These are phyloP conservation scores for Lasioglossum lativentre DNA, from an alignment of 2,888 invertebrate genomes.

Conservation along the genomic window DNA sequence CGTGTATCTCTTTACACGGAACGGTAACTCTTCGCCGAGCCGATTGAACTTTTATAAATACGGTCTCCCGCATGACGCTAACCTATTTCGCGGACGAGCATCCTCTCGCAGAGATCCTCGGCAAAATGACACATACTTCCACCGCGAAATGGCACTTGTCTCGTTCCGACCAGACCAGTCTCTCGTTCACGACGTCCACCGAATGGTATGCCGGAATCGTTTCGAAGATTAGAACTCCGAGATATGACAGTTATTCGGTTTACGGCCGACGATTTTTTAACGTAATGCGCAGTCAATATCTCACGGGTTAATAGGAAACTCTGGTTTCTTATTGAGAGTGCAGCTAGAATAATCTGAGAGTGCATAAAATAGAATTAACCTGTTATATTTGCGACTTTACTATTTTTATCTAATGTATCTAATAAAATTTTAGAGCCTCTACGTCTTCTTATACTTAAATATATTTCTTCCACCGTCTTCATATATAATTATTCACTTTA, in stretches of 20 bases:
- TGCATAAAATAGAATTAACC: too few species aligned
- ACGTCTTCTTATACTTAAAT: too few species aligned
- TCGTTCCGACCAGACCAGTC: not conserved
- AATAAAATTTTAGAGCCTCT: not conserved
- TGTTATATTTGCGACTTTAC: too few species aligned
- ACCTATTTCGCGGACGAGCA: not conserved
- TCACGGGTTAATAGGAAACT: not conserved
- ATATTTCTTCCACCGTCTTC: too few species aligned
- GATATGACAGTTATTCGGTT: not conserved
- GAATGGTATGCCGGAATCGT: not conserved
- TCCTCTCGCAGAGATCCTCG: not conserved
- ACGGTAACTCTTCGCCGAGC: constrained; percentile 36
- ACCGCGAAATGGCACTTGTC: not conserved
- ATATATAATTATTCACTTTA: too few species aligned
- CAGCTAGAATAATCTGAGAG: too few species aligned
- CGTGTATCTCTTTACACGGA: not conserved
- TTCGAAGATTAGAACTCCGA: not conserved
- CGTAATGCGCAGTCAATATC: not conserved
- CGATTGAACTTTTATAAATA: constrained; percentile 34
- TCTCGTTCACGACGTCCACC: not conserved
- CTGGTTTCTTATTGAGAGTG: not conserved
- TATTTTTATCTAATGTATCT: too few species aligned
- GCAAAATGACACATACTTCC: not conserved
- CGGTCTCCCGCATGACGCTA: not conserved
- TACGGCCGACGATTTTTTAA: not conserved